These are phyloP conservation scores for Choloepus hoffmanni DNA, from an alignment of 2,113 vertebrate genomes.

Conservation along the genomic window DNA sequence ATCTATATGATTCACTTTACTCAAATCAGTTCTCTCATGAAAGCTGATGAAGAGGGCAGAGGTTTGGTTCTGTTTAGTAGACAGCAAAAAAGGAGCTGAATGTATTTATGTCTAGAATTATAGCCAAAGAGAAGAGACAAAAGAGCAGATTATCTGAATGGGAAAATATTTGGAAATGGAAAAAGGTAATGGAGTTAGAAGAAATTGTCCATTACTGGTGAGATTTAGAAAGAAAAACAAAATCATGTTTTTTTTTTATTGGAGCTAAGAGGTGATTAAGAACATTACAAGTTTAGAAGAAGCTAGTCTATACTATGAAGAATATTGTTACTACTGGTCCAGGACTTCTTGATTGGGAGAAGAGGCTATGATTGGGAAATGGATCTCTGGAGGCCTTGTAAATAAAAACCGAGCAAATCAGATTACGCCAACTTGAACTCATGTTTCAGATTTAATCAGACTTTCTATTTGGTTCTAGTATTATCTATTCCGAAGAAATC, in stretches of 20 bases:
- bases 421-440: neutral
- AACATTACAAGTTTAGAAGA: neutral
- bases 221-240: too few relatives aligned
- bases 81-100: neutral
- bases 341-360: neutral
- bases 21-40: neutral
- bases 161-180: neutral
- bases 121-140: neutral
- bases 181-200: too few relatives aligned
- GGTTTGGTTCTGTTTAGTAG: neutral
- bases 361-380: too few relatives aligned
- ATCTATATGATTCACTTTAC: conserved; percentile 1
- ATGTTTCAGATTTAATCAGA: neutral
- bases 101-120: neutral
- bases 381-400: too few relatives aligned
- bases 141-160: neutral
- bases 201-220: too few relatives aligned
- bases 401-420: neutral
- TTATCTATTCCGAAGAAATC: neutral
- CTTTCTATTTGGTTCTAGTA: conserved; percentile 22
- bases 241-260: too few relatives aligned
- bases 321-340: neutral
- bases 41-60: neutral
- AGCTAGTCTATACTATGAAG: neutral
- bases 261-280: neutral